Conservation (phyloP, 2,888 invertebrate species). For the Hanleya hanleyi region DNA sequence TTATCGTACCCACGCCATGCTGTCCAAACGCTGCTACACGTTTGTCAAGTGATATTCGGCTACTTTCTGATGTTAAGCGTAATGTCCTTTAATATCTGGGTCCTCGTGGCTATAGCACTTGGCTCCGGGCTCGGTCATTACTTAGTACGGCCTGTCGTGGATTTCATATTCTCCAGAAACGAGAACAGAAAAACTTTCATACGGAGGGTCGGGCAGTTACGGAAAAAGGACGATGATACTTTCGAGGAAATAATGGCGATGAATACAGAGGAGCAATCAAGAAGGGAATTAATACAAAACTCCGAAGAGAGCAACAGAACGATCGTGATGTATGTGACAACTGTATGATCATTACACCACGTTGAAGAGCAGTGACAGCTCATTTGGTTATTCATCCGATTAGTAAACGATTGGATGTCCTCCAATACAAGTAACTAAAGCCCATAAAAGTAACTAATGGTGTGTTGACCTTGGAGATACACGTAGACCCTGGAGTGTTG, state of each 20-base stretch:
- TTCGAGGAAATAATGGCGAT: not conserved
- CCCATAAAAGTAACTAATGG: no score
- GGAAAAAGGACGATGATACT: not conserved
- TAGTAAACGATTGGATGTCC: no score
- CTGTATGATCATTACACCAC: no score
- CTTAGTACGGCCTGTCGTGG: not conserved
- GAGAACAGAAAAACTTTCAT: not conserved
- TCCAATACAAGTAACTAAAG: no score
- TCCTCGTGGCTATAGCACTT: not conserved
- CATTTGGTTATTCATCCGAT: no score
- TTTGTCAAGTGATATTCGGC: not conserved
- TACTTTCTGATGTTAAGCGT: not conserved
- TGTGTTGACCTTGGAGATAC: no score
- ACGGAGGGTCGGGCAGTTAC: not conserved
- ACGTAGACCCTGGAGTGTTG: no score
- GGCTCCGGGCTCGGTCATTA: not conserved
- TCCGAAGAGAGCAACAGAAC: no score
- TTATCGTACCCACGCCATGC: not conserved
- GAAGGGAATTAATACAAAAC: no score
- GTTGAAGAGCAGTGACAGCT: no score
- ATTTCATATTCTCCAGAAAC: not conserved
- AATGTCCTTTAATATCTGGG: not conserved
- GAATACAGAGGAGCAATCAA: not conserved
- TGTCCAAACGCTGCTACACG: not conserved
- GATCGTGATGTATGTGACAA: not conserved